Conservation (phyloP, 2,113 vertebrate species). For the Lontra canadensis region DNA sequence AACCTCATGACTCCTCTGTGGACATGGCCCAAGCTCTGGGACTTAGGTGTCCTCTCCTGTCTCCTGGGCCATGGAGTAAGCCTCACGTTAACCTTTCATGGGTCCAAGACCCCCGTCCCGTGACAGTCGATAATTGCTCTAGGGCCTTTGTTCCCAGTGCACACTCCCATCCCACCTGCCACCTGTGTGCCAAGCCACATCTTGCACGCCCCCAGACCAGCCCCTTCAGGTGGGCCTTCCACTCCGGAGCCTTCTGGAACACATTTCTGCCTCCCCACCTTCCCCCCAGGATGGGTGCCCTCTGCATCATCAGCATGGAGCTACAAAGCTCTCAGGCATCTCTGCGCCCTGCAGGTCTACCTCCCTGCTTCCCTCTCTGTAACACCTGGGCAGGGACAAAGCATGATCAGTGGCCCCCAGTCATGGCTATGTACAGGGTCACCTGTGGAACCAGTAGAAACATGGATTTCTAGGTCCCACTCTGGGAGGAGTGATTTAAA, state of each 20-base stretch:
- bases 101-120: background rate
- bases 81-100: background rate
- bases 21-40: background rate
- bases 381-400: background rate
- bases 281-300: background rate
- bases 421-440: background rate
- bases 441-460: background rate
- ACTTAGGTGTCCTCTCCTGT: background rate
- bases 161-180: background rate
- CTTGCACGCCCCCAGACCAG: background rate
- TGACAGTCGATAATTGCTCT: background rate
- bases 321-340: background rate
- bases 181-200: background rate
- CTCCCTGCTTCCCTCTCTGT: background rate
- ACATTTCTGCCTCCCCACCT: accelerated
- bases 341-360: background rate
- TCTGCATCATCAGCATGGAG: accelerated
- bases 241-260: background rate
- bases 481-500: background rate
- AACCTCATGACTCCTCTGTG: background rate
- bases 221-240: background rate
- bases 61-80: background rate
- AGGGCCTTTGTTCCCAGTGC: background rate
- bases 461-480: background rate
- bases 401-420: background rate